Base-by-base conservation (phyloP, 2,888 invertebrate species). In the Caradrina kadenii region DNA sequence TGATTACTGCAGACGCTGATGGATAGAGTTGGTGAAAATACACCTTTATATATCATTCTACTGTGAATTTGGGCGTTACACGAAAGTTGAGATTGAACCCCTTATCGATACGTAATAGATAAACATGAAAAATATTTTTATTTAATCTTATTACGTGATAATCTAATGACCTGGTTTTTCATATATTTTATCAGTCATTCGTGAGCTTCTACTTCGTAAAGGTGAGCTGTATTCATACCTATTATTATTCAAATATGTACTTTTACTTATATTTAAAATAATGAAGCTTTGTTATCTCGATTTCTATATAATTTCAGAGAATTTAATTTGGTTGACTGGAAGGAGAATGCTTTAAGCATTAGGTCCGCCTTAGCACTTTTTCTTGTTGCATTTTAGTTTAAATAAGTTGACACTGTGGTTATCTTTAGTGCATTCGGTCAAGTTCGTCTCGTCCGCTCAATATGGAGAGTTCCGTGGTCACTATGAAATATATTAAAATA, bases 181-280 rank as follows among this genome's bases (percentile, higher is more conserved):
- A 59, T 10, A 42, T 26, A 48, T 22, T 13, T 17, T 39, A 52
- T 64, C 78, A 74, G 63, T 71, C 39, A 39, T 77, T 59, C 15
- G 19, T 10, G 39, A 72, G n/a, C 50, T 19, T 63, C 31, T 26
- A 55, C 26, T 48, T 45, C 11, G 55, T 21, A 22, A 77, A 52
- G 78, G 74, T 77, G 45, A 71, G 74, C 61, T 50, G 0, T 35
- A n/a, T 50, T 49, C 3, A 21, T 22, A 17, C 45, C 17, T 45
- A 35, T 39, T 45, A 17, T 45, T 49, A 21, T 71, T 39, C 17
- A 35, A 45, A 42, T 54, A n/a, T n/a, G n/a, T n/a, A 2, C 4
- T 45, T 15, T 45, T 5, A 42, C 13, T 45, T 5, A 42, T 3
- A 3, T 42, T 17, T 45, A 2, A 15, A 45, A 45, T 45, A 45